Percentiles rank a stretch among this genome's conserved stretches.
Conservation (phyloP, 2,797 vertebrate species). For the Trachops cirrhosus region DNA sequence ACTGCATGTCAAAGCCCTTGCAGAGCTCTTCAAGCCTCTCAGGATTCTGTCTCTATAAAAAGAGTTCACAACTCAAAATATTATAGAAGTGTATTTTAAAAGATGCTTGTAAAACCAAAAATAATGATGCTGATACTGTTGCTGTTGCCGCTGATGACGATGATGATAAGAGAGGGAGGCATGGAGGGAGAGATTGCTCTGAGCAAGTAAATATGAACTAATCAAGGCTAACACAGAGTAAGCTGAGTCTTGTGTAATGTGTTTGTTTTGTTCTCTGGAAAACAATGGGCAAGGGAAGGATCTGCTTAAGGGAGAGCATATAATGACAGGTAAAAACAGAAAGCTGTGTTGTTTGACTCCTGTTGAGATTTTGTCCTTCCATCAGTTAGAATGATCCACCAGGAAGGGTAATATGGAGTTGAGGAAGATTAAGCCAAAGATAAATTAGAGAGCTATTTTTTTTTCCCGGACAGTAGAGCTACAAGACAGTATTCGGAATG, state of each 20-base stretch:
- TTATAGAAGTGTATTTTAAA: background rate
- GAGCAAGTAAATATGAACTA: background rate
- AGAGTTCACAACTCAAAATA: background rate
- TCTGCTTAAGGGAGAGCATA: background rate
- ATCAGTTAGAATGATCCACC: background rate
- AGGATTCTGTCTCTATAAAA: background rate
- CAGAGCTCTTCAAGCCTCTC: background rate
- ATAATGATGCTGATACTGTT: background rate
- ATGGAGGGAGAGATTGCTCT: background rate
- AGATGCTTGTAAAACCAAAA: background rate
- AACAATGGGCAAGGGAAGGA: background rate
- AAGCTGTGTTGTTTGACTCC: background rate
- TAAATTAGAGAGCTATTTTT: background rate
- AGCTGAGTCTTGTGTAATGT: background rate
- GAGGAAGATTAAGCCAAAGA: background rate
- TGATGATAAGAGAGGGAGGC: background rate
- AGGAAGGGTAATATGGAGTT: background rate
- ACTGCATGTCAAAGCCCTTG: background rate
- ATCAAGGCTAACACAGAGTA: background rate
- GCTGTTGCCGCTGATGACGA: background rate
- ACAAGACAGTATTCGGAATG: background rate
- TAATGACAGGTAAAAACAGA: background rate
- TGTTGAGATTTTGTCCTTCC: background rate
- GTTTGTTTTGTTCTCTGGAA: background rate
- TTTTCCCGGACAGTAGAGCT: background rate